Evolutionary conservation across 2,113 vertebrate genomes (phyloP).

Genomic region (Lophura nycthemera): DNA sequence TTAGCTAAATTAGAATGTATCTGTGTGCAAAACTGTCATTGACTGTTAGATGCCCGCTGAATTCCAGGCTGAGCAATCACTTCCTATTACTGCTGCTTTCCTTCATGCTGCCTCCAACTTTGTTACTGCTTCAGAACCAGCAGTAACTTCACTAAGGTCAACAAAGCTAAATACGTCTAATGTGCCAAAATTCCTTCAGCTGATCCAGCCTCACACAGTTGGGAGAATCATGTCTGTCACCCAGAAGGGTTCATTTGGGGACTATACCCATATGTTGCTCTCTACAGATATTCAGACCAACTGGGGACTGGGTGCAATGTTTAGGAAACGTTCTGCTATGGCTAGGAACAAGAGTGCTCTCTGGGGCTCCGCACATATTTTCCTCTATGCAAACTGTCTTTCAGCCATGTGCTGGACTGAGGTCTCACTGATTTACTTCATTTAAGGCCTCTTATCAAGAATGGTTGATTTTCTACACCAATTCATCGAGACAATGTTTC

Average conservation of each 20-base stretch:
- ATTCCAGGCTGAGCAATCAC: background rate
- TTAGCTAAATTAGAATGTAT: background rate
- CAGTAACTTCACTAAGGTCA: background rate
- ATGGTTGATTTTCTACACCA: background rate
- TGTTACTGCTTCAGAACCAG: background rate
- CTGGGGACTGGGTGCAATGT: background rate
- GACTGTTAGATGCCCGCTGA: background rate
- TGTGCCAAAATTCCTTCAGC: background rate
- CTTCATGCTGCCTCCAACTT: background rate
- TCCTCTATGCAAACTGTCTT: background rate
- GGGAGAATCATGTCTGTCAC: background rate
- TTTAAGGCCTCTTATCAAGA: background rate
- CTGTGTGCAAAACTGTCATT: background rate
- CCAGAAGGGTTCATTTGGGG: background rate
- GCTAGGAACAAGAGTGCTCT: background rate
- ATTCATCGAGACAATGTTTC: background rate
- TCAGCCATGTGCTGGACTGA: background rate
- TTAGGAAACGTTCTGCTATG: background rate
- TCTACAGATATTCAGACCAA: background rate
- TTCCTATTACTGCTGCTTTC: background rate
- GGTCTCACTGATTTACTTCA: background rate
- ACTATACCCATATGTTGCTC: background rate
- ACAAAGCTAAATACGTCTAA: background rate
- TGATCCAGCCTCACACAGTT: background rate
- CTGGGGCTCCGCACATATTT: background rate